Evolutionary conservation across 2,797 vertebrate species (phyloP).

Genomic region (Halcyon leucocephala): DNA sequence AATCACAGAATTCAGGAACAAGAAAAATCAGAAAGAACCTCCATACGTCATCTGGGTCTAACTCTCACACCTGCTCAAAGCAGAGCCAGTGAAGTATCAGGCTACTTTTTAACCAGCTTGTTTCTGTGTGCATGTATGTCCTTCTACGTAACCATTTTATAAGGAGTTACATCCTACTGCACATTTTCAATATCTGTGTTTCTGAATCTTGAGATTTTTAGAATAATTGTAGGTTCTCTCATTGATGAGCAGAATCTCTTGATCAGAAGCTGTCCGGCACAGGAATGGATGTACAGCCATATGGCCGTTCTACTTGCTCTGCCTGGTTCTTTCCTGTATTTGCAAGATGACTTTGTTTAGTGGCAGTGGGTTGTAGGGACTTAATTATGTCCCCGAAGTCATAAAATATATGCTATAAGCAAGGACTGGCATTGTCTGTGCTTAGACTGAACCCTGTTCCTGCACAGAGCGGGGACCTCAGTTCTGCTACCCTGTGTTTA

Average conservation of each 20-base stretch:
- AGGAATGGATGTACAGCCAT: not conserved
- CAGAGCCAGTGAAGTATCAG: not conserved
- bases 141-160: not conserved
- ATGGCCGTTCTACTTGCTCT: not conserved
- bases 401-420: not conserved
- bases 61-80: not conserved
- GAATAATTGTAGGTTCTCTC: not conserved
- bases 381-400: not conserved
- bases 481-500: not conserved
- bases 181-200: not conserved
- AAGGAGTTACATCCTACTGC: not conserved
- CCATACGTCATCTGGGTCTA: not conserved
- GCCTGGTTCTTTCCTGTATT: not conserved
- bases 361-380: not conserved
- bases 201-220: not conserved
- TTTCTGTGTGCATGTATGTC: not conserved
- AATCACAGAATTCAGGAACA: not conserved
- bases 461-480: not conserved
- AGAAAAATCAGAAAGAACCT: not conserved
- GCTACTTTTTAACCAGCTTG: not conserved
- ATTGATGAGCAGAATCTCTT: not conserved
- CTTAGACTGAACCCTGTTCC: not conserved
- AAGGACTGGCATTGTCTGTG: not conserved
- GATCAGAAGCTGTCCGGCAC: not conserved
- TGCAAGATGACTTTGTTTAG: not conserved